These are phyloP conservation scores for Megaptera novaeangliae DNA, from an alignment of 2,113 vertebrate species.

Conservation along the genomic window DNA sequence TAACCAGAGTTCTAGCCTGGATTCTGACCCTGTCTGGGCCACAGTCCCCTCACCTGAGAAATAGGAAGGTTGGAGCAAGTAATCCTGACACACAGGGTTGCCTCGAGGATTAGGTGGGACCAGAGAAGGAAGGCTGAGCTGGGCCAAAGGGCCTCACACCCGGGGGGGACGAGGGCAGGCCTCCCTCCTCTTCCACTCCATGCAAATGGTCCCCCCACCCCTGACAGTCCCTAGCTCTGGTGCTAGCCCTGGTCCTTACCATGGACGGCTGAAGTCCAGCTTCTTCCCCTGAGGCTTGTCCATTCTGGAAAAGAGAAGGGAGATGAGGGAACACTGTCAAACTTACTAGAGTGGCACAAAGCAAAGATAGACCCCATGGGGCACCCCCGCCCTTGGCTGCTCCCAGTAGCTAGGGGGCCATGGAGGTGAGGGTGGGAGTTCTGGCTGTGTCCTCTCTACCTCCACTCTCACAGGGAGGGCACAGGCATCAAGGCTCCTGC, in stretches of 20 bases:
- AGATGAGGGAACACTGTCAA: not conserved
- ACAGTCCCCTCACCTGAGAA: not conserved
- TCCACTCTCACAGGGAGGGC: not conserved
- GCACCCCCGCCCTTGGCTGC: not conserved
- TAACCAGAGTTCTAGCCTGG: not conserved
- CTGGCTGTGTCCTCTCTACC: not conserved
- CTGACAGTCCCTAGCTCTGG: not conserved
- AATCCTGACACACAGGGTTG: not conserved
- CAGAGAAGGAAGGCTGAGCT: not conserved
- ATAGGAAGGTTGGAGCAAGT: not conserved
- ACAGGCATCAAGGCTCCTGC: not conserved
- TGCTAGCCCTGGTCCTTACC: slow-evolving; percentile 69
- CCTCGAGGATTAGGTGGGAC: not conserved
- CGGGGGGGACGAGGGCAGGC: accelerated
- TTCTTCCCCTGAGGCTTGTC: slow-evolving; percentile 81
- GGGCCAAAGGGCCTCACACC: not conserved
- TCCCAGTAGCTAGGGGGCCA: not conserved
- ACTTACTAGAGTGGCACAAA: not conserved
- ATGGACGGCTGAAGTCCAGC: slow-evolving; percentile 72
- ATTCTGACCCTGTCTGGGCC: not conserved
- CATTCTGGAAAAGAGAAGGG: slow-evolving; percentile 80
- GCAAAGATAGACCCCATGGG: not conserved
- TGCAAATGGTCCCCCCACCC: not conserved
- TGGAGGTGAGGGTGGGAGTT: not conserved
- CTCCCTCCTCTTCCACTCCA: not conserved